Evolutionary conservation across 2,797 vertebrate genomes (phyloP).

Genomic region (Microctenopoma steveboyesi): DNA sequence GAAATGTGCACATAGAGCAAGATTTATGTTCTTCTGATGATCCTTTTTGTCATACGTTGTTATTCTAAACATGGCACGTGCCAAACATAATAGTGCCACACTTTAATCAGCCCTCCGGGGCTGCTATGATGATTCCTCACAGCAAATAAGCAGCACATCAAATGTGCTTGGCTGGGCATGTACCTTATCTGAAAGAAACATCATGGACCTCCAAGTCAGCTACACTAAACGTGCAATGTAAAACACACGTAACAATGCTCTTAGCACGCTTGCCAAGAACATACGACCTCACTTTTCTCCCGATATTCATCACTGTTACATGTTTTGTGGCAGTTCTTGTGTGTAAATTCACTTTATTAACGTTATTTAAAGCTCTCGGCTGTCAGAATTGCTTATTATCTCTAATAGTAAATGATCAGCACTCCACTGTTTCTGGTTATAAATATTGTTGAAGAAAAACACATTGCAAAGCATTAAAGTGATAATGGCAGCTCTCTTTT

Average conservation of each 20-base stretch:
- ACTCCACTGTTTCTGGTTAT: slow-evolving; percentile 21
- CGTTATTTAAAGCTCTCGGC: slow-evolving; percentile 29
- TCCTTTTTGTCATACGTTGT: not conserved
- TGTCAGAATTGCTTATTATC: slow-evolving; percentile 44
- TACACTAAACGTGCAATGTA: slow-evolving; percentile 42
- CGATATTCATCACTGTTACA: slow-evolving; percentile 67
- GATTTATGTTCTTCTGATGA: not conserved
- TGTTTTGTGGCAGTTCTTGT: slow-evolving; percentile 42
- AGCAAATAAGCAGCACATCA: slow-evolving; percentile 26
- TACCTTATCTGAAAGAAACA: slow-evolving; percentile 45
- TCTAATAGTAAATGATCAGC: slow-evolving; percentile 33
- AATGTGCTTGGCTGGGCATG: slow-evolving; percentile 49
- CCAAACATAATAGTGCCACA: slow-evolving; percentile 2
- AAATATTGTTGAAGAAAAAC: slow-evolving; percentile 14
- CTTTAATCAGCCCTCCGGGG: not conserved
- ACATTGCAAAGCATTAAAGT: not conserved
- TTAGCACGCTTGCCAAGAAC: slow-evolving; percentile 44
- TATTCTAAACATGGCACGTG: not conserved
- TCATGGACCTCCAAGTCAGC: slow-evolving; percentile 51
- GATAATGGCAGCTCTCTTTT: not conserved
- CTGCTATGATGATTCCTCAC: slow-evolving; percentile 11
- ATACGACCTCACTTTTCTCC: slow-evolving; percentile 41
- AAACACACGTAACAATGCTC: slow-evolving; percentile 48
- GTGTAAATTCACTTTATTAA: slow-evolving; percentile 60
- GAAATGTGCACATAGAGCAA: not conserved